Evolutionary conservation across 2,797 vertebrate species (phyloP).

Genomic region (Gallirallus australis): DNA sequence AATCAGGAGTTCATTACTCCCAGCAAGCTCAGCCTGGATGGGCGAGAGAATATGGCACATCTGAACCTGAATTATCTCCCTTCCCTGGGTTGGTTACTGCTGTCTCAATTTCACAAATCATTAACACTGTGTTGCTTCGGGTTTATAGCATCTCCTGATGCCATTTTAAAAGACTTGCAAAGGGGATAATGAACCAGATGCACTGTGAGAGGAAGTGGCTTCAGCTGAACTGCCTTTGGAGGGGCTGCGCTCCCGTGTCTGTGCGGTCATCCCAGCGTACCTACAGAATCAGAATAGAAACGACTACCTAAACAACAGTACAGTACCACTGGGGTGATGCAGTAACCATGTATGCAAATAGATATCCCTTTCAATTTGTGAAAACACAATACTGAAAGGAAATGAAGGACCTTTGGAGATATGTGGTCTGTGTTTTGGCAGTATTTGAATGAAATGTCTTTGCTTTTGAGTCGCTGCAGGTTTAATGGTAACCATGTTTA

Average conservation of each 20-base stretch:
- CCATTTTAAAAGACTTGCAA: neutral
- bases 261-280: neutral
- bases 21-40: neutral
- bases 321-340: neutral
- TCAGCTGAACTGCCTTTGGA: neutral
- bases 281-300: neutral
- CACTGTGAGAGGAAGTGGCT: neutral
- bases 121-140: neutral
- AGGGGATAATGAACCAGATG: neutral
- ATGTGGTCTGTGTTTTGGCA: neutral
- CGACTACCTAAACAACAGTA: neutral
- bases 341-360: neutral
- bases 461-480: neutral
- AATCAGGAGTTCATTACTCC: neutral
- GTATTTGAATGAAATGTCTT: neutral
- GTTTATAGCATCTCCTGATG: neutral
- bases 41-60: neutral
- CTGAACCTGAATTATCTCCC: neutral
- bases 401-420: neutral
- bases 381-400: neutral
- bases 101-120: slow-evolving; percentile 33
- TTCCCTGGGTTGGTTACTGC: neutral
- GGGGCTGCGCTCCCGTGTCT: neutral
- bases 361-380: neutral
- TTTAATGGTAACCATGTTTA: neutral